phyloP scores from a whole-genome alignment of 1,140 invertebrate genomes.

The Drosophila pseudoobscura region DNA sequence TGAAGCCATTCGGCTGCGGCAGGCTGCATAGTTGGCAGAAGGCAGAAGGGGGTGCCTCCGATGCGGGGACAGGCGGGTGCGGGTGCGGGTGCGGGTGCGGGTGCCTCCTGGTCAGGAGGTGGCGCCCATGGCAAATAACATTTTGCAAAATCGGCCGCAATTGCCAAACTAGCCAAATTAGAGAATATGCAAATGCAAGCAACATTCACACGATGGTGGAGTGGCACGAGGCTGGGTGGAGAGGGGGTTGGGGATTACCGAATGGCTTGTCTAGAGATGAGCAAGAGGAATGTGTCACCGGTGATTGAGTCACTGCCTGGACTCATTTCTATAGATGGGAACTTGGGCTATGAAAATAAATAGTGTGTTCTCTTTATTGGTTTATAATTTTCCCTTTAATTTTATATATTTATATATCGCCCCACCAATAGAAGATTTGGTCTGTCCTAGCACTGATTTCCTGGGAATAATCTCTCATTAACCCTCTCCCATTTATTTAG shows the following conservation, averaged over 20 bases:
- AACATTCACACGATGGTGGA: constrained; percentile 56
- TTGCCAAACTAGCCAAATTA: constrained; percentile 81
- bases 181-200: constrained; percentile 77
- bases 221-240: background rate
- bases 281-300: background rate
- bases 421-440: too few species aligned
- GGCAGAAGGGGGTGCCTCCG: background rate
- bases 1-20: constrained; percentile 35
- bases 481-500: too few species aligned
- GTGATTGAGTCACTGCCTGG: background rate
- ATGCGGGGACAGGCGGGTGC: too few species aligned
- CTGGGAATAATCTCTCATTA: too few species aligned
- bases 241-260: background rate
- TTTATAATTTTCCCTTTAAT: background rate
- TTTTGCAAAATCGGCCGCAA: constrained; percentile 80
- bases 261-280: constrained; percentile 31
- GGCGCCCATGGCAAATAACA: constrained; percentile 67
- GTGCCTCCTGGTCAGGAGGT: constrained; percentile 13
- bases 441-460: too few species aligned
- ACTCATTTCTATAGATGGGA: too few species aligned
- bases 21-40: too few species aligned
- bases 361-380: too few species aligned
- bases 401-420: too few species aligned
- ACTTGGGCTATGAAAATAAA: too few species aligned
- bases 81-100: background rate